Conservation (phyloP, 1,140 invertebrate genomes). For the Kradibia gibbosae region DNA sequence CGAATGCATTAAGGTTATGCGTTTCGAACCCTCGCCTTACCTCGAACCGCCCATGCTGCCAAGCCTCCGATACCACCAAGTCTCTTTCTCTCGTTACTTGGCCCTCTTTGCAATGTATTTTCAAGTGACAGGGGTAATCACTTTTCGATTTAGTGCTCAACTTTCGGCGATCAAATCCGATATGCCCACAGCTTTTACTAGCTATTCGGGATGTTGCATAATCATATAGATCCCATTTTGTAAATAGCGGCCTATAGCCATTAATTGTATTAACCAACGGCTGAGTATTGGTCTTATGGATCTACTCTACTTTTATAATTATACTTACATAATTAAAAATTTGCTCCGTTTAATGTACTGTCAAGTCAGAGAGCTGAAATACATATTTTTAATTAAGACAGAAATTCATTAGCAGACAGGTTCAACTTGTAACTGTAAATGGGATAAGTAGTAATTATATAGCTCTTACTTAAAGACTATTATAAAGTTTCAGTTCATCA, state of each 20-base stretch:
- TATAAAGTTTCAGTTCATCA: no score
- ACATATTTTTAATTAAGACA: no score
- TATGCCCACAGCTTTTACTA: background rate
- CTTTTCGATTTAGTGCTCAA: conserved; percentile 42
- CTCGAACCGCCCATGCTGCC: background rate
- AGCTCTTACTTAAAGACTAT: no score
- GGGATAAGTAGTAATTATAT: no score
- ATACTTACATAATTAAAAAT: no score
- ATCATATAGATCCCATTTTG: background rate
- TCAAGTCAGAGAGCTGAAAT: no score
- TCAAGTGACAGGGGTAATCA: conserved; percentile 17
- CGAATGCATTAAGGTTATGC: conserved; percentile 48
- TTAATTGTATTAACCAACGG: background rate
- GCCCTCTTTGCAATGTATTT: conserved; percentile 19
- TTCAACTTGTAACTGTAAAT: no score
- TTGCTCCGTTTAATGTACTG: no score
- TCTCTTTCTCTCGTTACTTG: conserved; percentile 39
- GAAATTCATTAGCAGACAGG: no score
- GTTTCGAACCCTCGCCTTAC: background rate
- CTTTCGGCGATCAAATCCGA: background rate
- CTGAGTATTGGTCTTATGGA: background rate
- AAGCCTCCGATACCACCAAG: no score
- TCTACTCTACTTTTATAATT: background rate
- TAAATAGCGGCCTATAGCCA: background rate
- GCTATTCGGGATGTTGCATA: background rate